These are phyloP conservation scores for Notodonta dromedarius DNA, from an alignment of 2,888 invertebrate species.

Conservation along the genomic window DNA sequence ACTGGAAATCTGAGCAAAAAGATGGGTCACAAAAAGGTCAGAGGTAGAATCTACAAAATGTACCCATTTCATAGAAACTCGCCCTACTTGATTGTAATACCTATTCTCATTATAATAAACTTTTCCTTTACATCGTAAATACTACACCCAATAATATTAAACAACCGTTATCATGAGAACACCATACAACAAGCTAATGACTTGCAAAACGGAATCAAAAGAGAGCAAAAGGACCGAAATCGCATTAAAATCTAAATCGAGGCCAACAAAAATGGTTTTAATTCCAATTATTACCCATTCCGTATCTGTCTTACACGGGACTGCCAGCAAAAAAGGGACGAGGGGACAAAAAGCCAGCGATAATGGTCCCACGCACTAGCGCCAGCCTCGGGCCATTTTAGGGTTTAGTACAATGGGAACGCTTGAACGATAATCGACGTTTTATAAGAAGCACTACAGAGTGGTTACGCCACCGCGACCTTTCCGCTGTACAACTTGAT, in stretches of 20 bases:
- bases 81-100: too few relatives aligned
- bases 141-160: constrained; percentile 15
- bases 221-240: constrained; percentile 51
- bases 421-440: constrained; percentile 69
- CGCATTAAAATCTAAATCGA: constrained; percentile 64
- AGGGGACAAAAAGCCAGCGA: constrained; percentile 66
- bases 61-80: too few relatives aligned
- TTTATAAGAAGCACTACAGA: constrained; percentile 66
- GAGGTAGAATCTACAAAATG: too few relatives aligned
- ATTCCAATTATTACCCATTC: constrained; percentile 77
- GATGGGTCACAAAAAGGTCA: too few relatives aligned
- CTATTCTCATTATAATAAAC: too few relatives aligned
- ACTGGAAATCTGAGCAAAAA: too few relatives aligned
- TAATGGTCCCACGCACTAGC: constrained; percentile 68
- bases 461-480: constrained; percentile 57
- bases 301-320: constrained; percentile 75
- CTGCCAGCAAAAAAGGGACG: constrained; percentile 61
- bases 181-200: constrained; percentile 53
- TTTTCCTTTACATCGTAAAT: too few relatives aligned
- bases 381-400: constrained; percentile 60
- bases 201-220: constrained; percentile 63
- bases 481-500: constrained; percentile 52
- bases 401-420: constrained; percentile 68
- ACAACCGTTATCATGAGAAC: constrained; percentile 30
- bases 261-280: constrained; percentile 69